Percentiles rank a stretch among this genome's conserved stretches.
phyloP scores from a whole-genome alignment of 2,888 invertebrate genomes.

The Nemotelus nigrinus region DNA sequence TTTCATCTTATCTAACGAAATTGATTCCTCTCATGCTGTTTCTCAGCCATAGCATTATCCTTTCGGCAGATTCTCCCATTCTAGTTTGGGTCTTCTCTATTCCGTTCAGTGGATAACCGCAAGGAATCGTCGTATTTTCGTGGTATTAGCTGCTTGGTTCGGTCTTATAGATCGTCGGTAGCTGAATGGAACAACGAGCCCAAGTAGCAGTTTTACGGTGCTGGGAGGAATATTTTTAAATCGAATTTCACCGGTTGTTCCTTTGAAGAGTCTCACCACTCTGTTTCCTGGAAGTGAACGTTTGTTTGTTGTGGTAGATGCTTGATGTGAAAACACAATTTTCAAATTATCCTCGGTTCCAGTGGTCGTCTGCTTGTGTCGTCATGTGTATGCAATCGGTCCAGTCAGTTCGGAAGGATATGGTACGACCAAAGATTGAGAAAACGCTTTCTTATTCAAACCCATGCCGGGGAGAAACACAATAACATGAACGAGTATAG shows the following conservation, averaged over 20 bases:
- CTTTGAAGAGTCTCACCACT: background rate
- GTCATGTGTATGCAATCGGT: too few species aligned
- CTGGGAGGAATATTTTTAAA: background rate
- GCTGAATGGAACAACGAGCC: too few species aligned
- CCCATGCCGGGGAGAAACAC: too few species aligned
- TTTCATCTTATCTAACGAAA: conserved; percentile 29
- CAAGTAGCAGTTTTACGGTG: background rate
- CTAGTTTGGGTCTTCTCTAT: background rate
- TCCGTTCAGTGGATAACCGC: conserved; percentile 2
- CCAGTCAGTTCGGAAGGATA: too few species aligned
- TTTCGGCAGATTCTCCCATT: background rate
- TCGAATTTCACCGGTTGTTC: background rate
- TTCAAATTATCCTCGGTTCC: conserved; percentile 18
- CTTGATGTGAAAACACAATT: conserved; percentile 20
- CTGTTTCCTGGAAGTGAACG: background rate
- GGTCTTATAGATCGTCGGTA: too few species aligned
- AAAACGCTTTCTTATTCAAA: too few species aligned
- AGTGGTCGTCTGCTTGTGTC: background rate
- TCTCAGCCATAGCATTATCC: conserved; percentile 9
- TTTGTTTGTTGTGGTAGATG: background rate
- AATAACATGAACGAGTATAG: too few species aligned
- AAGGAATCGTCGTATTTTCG: background rate
- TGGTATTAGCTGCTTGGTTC: background rate
- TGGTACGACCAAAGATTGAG: too few species aligned
- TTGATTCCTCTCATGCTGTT: conserved; percentile 2